Conservation (phyloP, 2,888 invertebrate species). For the Ichneumoninae sp. region DNA sequence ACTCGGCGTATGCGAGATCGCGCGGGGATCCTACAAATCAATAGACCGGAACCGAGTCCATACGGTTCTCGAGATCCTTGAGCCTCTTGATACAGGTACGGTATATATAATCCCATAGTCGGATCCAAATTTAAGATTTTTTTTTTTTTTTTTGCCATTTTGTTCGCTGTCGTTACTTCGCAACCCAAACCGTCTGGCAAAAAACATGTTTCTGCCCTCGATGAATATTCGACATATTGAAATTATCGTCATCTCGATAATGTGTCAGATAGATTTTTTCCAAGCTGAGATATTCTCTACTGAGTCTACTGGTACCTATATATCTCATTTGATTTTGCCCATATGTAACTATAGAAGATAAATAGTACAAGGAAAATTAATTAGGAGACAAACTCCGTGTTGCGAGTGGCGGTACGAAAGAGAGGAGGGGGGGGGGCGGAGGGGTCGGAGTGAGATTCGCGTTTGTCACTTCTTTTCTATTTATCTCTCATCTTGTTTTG, state of each 20-base stretch:
- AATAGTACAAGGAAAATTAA: constrained; percentile 7
- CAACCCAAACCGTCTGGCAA: constrained; percentile 66
- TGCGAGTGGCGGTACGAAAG: constrained; percentile 2
- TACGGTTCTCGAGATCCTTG: constrained; percentile 41
- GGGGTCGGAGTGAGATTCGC: constrained; percentile 25
- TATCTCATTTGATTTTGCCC: not conserved
- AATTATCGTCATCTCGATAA: constrained; percentile 50
- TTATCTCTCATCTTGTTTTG: not conserved
- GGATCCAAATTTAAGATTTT: not conserved
- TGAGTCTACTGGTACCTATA: not conserved
- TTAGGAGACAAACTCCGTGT: constrained; percentile 15
- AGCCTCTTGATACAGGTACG: constrained; percentile 1
- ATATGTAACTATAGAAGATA: constrained; percentile 14
- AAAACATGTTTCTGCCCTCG: constrained; percentile 60
- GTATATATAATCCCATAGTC: not conserved
- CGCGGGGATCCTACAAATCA: constrained; percentile 65
- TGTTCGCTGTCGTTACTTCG: constrained; percentile 11
- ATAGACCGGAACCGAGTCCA: constrained; percentile 62
- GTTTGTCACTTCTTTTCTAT: constrained; percentile 25
- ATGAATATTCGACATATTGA: not conserved
- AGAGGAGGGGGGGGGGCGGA: not conserved
- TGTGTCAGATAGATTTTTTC: constrained; percentile 52
- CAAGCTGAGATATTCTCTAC: constrained; percentile 49
- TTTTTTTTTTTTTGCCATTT: too few relatives aligned
- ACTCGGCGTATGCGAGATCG: constrained; percentile 52